Base-by-base conservation (phyloP, 2,113 vertebrate species). In the Willisornis vidua region DNA sequence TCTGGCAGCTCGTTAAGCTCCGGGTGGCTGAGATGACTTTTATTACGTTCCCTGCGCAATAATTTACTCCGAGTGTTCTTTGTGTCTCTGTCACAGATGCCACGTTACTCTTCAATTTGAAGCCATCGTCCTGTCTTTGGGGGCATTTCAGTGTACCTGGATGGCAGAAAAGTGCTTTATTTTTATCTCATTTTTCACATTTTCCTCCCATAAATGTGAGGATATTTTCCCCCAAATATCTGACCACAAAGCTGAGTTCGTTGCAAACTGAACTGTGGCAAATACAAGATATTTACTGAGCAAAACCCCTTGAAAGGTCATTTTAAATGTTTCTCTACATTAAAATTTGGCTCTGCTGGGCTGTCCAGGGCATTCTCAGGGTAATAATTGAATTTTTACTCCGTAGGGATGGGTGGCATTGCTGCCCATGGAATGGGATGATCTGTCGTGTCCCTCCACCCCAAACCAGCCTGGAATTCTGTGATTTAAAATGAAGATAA, bases 341-440 rank as follows among this genome's bases (percentile, higher is more conserved):
- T 82, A 43, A 35, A 65, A 72, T 76, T 90, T 3, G 22, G 65
- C n/a, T 82, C 22, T 94, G 58, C 85, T 87, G 67, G 28, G 75
- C 25, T 93, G 79, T 93, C 87, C 85, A 80, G 58, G 48, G 70
- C 49, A 37, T 80, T 41, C 52, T 37, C 24, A 41, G 82, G 85
- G 22, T 88, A 90, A 90, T 94, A 85, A 74, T 97, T 97, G 59
- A 49, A 73, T 93, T 76, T 83, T 31, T 31, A 19, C 22, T 22
- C 49, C 29, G 19, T 14, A 17, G 54, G 46, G 19, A 14, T 17
- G 37, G 20, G n/a, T 31, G 39, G 11, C 55, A 41, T 9, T 2
- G 1, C 54, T 59, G 26, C 52, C 54, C 19, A 23, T 29, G 62
- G 39, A 55, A 57, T 15, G 31, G 33, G 35, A 57, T 63, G 57